These are phyloP conservation scores for Oophaga sylvatica DNA, from an alignment of 2,797 vertebrate genomes.

Conservation along the genomic window DNA sequence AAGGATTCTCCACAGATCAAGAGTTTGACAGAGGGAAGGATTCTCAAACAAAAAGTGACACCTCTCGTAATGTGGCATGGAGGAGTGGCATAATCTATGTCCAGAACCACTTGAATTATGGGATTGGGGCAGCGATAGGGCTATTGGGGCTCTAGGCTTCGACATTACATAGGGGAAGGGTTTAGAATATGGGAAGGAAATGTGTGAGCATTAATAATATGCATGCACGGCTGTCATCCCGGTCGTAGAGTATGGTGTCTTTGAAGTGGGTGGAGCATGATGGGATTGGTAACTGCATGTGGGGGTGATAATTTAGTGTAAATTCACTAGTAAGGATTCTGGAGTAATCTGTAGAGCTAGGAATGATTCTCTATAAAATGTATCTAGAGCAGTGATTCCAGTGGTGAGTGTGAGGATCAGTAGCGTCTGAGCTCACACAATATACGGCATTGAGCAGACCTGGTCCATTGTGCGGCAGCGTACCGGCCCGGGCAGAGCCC, in stretches of 20 bases:
- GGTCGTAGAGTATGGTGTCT: neutral
- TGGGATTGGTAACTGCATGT: neutral
- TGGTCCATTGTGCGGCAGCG: neutral
- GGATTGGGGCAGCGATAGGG: neutral
- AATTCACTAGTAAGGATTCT: conserved; percentile 3
- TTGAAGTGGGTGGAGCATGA: neutral
- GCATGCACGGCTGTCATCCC: neutral
- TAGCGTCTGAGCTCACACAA: neutral
- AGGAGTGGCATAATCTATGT: neutral
- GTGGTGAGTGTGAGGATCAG: neutral
- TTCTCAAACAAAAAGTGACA: neutral
- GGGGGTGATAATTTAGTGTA: neutral
- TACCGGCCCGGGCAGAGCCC: neutral
- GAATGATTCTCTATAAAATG: neutral
- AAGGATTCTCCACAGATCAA: neutral
- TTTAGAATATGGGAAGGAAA: neutral
- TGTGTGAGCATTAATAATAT: neutral
- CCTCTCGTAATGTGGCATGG: neutral
- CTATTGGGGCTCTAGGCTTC: neutral
- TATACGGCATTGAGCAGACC: neutral
- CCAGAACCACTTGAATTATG: neutral
- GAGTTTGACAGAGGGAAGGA: neutral
- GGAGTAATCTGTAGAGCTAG: neutral
- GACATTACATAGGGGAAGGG: neutral
- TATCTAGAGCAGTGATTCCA: neutral